Percentiles rank a stretch among this genome's conserved stretches.
These are phyloP conservation scores for Cerastis rubricosa DNA, from an alignment of 2,888 invertebrate genomes.

Conservation along the genomic window DNA sequence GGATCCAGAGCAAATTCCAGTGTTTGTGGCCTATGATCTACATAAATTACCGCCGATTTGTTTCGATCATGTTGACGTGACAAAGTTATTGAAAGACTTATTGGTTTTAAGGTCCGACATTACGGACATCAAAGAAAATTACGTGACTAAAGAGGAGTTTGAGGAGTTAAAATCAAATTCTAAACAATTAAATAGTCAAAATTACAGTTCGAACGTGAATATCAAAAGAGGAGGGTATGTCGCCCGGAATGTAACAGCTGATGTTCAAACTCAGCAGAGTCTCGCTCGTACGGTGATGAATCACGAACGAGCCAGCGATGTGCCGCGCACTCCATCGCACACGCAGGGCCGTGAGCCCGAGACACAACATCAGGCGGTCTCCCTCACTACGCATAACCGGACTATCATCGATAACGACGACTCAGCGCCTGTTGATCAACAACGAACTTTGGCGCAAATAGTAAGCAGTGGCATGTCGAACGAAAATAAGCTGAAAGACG, in stretches of 20 bases:
- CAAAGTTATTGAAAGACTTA: not conserved
- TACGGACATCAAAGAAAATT: not conserved
- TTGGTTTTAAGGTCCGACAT: not conserved
- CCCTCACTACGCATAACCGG: not conserved
- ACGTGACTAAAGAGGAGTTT: not conserved
- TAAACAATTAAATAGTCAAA: not conserved
- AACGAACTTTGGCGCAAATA: not conserved
- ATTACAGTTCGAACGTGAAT: not conserved
- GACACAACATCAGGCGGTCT: not conserved
- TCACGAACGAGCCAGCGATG: not conserved
- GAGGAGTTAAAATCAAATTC: not conserved
- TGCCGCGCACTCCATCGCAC: not conserved
- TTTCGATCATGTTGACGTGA: slow-evolving; percentile 8
- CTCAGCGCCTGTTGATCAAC: not conserved
- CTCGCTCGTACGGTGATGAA: not conserved
- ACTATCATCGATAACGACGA: not conserved
- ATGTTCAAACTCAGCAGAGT: not conserved
- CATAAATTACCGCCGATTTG: slow-evolving; percentile 3
- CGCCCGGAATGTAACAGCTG: slow-evolving; percentile 5
- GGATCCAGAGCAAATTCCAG: slow-evolving; percentile 5
- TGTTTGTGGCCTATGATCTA: not conserved
- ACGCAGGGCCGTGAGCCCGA: not conserved
- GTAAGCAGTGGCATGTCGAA: no score
- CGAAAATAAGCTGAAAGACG: no score
- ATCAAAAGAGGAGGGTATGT: not conserved